Percentiles rank a stretch among this genome's conserved stretches.
These are phyloP conservation scores for Lytechinus pictus DNA, from an alignment of 35 echinoderm and acorn worm species.

Conservation along the genomic window DNA sequence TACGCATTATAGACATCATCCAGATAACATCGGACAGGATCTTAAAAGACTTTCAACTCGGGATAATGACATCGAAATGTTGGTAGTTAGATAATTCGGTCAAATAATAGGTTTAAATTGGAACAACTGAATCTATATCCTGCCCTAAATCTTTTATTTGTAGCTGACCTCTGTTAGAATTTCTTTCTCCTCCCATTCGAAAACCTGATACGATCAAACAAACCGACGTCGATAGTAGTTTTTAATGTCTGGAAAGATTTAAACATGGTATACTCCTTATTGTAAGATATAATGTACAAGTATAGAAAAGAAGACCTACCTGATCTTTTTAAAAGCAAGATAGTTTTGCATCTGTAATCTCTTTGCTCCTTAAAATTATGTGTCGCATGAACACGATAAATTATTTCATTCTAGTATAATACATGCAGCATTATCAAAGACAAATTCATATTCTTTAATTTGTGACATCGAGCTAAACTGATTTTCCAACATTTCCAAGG, in stretches of 20 bases:
- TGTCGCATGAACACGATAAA: too few relatives aligned
- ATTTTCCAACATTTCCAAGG: too few relatives aligned
- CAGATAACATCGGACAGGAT: background rate
- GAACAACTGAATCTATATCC: background rate
- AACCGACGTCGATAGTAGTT: background rate
- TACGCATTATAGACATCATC: background rate
- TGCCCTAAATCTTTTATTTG: background rate
- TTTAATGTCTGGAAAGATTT: background rate
- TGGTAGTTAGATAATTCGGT: background rate
- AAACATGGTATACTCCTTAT: background rate
- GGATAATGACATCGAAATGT: background rate
- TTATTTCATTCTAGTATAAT: too few relatives aligned
- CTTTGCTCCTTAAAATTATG: too few relatives aligned
- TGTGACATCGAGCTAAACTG: too few relatives aligned
- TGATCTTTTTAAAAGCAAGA: too few relatives aligned
- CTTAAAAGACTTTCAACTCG: background rate
- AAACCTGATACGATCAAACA: background rate
- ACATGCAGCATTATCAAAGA: too few relatives aligned
- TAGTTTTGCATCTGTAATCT: too few relatives aligned
- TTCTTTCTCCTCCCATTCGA: background rate
- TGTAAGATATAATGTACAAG: too few relatives aligned
- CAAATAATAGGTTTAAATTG: background rate
- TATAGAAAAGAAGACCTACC: too few relatives aligned
- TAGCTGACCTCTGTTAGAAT: background rate
- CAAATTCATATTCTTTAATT: too few relatives aligned